Conservation (phyloP, 1,140 invertebrate genomes). For the Leptoteleia sp. region DNA sequence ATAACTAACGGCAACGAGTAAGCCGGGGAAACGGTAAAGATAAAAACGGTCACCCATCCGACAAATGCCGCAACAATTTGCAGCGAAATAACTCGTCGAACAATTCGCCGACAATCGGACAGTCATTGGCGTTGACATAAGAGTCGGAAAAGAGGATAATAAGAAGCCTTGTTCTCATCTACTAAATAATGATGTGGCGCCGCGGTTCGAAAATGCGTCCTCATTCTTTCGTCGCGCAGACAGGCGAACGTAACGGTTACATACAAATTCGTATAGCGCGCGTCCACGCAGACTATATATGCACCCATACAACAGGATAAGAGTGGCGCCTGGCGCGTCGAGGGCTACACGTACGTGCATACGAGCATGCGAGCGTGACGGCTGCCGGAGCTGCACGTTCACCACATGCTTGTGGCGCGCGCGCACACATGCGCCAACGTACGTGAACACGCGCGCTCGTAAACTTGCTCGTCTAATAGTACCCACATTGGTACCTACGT, state of each 20-base stretch:
- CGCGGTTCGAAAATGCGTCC: constrained; percentile 64
- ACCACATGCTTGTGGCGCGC: constrained; percentile 31
- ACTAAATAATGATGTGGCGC: constrained; percentile 66
- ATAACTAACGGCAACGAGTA: too few species aligned
- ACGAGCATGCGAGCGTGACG: constrained; percentile 78
- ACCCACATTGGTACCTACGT: too few species aligned
- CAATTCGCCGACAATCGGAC: constrained; percentile 30
- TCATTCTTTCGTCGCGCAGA: constrained; percentile 63
- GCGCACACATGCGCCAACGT: too few species aligned
- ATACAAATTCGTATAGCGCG: constrained; percentile 62
- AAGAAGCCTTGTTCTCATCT: constrained; percentile 59
- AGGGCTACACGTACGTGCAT: constrained; percentile 72
- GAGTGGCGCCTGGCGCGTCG: constrained; percentile 75
- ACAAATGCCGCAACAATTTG: constrained; percentile 10
- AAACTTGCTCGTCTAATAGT: too few species aligned
- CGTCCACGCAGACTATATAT: constrained; percentile 54
- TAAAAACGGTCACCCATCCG: constrained; percentile 9
- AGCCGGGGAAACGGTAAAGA: too few species aligned
- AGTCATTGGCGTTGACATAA: constrained; percentile 50
- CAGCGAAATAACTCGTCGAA: constrained; percentile 14
- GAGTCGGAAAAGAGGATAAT: constrained; percentile 57
- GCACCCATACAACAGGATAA: constrained; percentile 62
- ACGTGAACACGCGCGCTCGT: too few species aligned
- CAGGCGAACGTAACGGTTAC: constrained; percentile 56
- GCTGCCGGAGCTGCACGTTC: constrained; percentile 40